These are phyloP conservation scores for Erebia epiphron DNA, from an alignment of 2,888 invertebrate genomes.

Conservation along the genomic window DNA sequence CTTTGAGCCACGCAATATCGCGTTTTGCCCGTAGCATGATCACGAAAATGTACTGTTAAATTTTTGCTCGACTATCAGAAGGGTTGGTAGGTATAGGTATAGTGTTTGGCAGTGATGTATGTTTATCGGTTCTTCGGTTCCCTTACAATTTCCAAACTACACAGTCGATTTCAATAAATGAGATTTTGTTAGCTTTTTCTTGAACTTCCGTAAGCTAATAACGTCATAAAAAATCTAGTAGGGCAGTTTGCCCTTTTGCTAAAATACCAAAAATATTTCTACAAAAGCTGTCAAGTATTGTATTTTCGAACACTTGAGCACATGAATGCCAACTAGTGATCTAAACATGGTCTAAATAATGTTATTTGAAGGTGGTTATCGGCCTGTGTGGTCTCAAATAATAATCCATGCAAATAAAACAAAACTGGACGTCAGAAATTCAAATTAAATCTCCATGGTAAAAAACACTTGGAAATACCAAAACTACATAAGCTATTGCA, in stretches of 20 bases:
- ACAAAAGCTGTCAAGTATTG: too few species aligned
- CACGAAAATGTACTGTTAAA: constrained; percentile 10
- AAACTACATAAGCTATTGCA: background rate
- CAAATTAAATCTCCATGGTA: constrained; percentile 24
- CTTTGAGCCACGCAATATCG: constrained; percentile 63
- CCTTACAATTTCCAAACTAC: too few species aligned
- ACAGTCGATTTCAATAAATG: too few species aligned
- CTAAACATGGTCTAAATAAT: constrained; percentile 44
- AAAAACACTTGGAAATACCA: constrained; percentile 15
- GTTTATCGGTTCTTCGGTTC: too few species aligned
- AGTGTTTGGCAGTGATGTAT: too few species aligned
- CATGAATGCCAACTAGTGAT: constrained; percentile 17
- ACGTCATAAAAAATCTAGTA: too few species aligned
- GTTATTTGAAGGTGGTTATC: constrained; percentile 64
- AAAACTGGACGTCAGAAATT: constrained; percentile 31
- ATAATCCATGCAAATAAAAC: constrained; percentile 44
- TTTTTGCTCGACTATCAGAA: background rate
- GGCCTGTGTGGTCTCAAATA: constrained; percentile 45
- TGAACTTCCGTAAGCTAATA: too few species aligned
- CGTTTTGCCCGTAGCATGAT: constrained; percentile 47
- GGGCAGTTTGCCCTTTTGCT: too few species aligned
- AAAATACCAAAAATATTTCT: too few species aligned
- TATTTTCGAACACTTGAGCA: background rate
- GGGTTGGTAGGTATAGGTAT: too few species aligned
- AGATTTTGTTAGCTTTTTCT: too few species aligned